phyloP scores from a whole-genome alignment of 2,888 invertebrate species.

The Gerosis bhagava region DNA sequence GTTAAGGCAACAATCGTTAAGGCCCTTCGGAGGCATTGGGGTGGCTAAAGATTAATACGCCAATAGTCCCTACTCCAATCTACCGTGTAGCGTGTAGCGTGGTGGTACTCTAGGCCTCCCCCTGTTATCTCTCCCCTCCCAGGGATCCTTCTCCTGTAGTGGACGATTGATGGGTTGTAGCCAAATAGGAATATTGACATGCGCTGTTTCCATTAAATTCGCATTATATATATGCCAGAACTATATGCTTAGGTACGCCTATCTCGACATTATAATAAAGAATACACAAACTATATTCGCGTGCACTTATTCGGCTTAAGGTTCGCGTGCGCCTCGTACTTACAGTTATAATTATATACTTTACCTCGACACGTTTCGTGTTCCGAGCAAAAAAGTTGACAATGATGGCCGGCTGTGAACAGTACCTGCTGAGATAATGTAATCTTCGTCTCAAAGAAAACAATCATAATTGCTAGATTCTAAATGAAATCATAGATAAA shows the following conservation, averaged over 20 bases:
- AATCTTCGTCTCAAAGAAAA: conserved; percentile 3
- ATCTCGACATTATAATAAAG: conserved; percentile 5
- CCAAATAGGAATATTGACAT: no score
- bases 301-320: conserved; percentile 9
- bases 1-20: no score
- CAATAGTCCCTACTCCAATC: no score
- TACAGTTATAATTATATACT: conserved; percentile 34
- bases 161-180: no score
- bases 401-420: conserved; percentile 22
- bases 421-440: conserved; percentile 13
- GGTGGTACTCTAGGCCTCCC: no score
- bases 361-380: conserved; percentile 44
- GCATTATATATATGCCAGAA: conserved; percentile 4
- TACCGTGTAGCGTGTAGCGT: no score
- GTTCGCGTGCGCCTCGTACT: conserved; percentile 13
- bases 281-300: conserved; percentile 8
- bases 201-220: neutral
- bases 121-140: no score
- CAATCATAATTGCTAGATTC: conserved; percentile 8
- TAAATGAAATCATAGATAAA: neutral
- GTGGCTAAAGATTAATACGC: no score
- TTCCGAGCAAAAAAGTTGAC: conserved; percentile 30
- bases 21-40: no score
- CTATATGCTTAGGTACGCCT: no score
- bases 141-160: no score